These are phyloP conservation scores for Ophiothrix spiculata DNA, from an alignment of 35 echinoderm and acorn worm genomes.

Conservation along the genomic window DNA sequence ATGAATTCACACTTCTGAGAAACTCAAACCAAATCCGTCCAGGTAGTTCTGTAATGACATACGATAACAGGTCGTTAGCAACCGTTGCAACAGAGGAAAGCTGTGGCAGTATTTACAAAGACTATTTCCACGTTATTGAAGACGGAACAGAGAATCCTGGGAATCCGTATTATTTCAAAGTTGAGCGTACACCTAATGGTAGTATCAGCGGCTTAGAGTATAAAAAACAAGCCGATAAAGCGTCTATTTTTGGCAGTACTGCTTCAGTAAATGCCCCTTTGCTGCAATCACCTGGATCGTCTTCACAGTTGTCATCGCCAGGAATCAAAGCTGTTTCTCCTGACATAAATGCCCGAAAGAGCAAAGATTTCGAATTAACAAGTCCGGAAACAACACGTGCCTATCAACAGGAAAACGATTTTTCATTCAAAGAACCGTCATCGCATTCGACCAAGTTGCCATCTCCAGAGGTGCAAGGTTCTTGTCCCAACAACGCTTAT, in stretches of 20 bases:
- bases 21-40: neutral
- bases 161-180: neutral
- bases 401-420: neutral
- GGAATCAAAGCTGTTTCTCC: neutral
- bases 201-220: neutral
- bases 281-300: too few relatives aligned
- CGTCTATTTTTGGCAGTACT: neutral
- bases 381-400: neutral
- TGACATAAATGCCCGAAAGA: neutral
- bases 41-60: neutral
- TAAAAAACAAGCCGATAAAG: neutral
- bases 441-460: neutral
- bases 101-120: neutral
- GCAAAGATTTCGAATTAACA: neutral
- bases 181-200: neutral
- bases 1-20: neutral
- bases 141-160: neutral
- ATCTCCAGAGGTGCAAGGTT: neutral
- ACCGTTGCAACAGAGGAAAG: neutral
- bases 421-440: neutral
- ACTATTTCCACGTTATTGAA: neutral
- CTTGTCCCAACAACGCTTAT: neutral
- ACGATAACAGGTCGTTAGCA: neutral
- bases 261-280: neutral
- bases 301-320: too few relatives aligned